phyloP scores from a whole-genome alignment of 1,140 invertebrate genomes.

The Metopolophium dirhodum region DNA sequence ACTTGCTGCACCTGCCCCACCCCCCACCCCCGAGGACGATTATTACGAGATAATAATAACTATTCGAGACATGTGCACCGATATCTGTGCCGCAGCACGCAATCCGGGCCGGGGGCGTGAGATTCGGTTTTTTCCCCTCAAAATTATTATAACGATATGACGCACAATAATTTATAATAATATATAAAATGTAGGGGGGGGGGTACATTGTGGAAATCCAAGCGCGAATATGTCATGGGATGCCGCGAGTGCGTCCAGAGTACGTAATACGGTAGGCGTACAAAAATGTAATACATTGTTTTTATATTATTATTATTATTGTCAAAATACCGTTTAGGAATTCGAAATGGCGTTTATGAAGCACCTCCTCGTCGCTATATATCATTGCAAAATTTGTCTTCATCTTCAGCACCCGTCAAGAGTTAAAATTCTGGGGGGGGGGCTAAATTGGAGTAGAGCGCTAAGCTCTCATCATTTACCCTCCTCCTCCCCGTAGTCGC shows the following conservation, averaged over 20 bases:
- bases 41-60: conserved; percentile 25
- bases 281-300: too few relatives aligned
- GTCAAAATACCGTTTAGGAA: neutral
- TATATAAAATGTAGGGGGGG: too few relatives aligned
- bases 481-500: too few relatives aligned
- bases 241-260: too few relatives aligned
- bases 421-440: too few relatives aligned
- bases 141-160: neutral
- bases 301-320: too few relatives aligned
- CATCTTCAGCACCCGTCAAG: neutral
- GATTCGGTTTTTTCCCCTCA: neutral
- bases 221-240: too few relatives aligned
- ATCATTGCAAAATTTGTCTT: neutral
- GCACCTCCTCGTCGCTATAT: neutral
- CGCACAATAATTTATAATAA: too few relatives aligned
- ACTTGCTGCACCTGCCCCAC: neutral
- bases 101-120: neutral
- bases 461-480: too few relatives aligned
- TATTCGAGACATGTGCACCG: conserved; percentile 18
- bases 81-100: neutral
- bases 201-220: neutral
- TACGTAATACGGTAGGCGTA: too few relatives aligned
- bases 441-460: too few relatives aligned
- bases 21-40: conserved; percentile 18
- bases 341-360: neutral